phyloP scores from a whole-genome alignment of 2,888 invertebrate genomes.

The Spodoptera littoralis region DNA sequence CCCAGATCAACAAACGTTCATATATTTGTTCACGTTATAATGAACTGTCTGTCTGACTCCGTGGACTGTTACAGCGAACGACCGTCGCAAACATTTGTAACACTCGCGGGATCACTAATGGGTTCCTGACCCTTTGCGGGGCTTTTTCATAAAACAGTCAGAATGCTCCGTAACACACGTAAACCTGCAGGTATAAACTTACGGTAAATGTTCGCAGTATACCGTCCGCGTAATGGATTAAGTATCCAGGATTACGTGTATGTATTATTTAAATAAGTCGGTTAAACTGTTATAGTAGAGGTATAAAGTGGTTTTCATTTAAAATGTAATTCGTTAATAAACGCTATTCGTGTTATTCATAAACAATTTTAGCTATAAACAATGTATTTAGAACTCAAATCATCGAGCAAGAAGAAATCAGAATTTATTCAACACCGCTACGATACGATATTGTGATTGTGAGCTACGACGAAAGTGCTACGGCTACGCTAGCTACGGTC shows the following conservation, averaged over 20 bases:
- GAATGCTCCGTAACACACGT: slow-evolving; percentile 32
- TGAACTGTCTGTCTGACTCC: slow-evolving; percentile 33
- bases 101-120: slow-evolving; percentile 46
- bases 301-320: slow-evolving; percentile 2
- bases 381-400: neutral
- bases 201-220: slow-evolving; percentile 19
- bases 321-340: neutral
- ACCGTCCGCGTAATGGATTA: slow-evolving; percentile 20
- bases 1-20: slow-evolving; percentile 21
- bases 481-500: slow-evolving; percentile 9
- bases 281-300: slow-evolving; percentile 1
- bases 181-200: slow-evolving; percentile 40
- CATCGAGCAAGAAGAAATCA: neutral
- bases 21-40: slow-evolving; percentile 40
- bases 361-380: no score
- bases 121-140: slow-evolving; percentile 42
- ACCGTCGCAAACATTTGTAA: slow-evolving; percentile 36
- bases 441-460: slow-evolving; percentile 5
- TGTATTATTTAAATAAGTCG: slow-evolving; percentile 1
- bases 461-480: slow-evolving; percentile 15
- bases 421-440: slow-evolving; percentile 3
- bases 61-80: slow-evolving; percentile 28
- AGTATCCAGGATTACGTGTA: slow-evolving; percentile 20
- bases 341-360: no score
- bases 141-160: slow-evolving; percentile 49